A percentile compares a stretch with the other conserved stretches of the same genome.
Evolutionary conservation across 2,888 invertebrate species (phyloP).

Genomic region (Metalampra italica): DNA sequence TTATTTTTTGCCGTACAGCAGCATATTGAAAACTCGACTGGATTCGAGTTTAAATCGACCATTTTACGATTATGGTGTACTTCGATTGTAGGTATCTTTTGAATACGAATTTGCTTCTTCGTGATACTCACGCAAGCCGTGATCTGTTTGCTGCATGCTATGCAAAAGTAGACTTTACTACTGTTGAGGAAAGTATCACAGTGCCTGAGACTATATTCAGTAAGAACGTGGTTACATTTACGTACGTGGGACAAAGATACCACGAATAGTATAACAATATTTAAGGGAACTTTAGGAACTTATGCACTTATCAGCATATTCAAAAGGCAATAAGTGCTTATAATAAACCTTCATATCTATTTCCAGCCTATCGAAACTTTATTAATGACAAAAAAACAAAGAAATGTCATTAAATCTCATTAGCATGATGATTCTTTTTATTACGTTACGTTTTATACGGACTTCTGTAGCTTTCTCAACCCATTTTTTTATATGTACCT

Average conservation of each 20-base stretch:
- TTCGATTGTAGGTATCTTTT: conserved; percentile 63
- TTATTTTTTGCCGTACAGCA: not conserved
- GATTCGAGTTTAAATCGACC: conserved; percentile 66
- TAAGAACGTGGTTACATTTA: conserved; percentile 4
- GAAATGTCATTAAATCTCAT: no score
- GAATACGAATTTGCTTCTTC: conserved; percentile 64
- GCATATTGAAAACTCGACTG: conserved; percentile 56
- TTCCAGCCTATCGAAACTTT: no score
- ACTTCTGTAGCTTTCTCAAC: no score
- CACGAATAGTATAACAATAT: conserved; percentile 2
- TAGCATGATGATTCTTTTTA: no score
- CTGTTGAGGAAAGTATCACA: conserved; percentile 6
- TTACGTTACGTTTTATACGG: no score
- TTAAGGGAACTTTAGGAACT: conserved; percentile 5
- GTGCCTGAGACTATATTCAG: conserved; percentile 3
- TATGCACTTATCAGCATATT: no score
- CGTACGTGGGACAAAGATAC: not conserved
- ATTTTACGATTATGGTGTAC: conserved; percentile 68
- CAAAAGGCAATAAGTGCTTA: no score
- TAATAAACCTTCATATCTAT: no score
- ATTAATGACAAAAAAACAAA: no score
- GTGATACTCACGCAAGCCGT: conserved; percentile 48
- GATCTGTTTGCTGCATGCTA: conserved; percentile 8
- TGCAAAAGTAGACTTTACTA: conserved; percentile 20
- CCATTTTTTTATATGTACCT: no score